Base-by-base conservation (phyloP, 1,140 invertebrate species). In the Drosophila punjabiensis region DNA sequence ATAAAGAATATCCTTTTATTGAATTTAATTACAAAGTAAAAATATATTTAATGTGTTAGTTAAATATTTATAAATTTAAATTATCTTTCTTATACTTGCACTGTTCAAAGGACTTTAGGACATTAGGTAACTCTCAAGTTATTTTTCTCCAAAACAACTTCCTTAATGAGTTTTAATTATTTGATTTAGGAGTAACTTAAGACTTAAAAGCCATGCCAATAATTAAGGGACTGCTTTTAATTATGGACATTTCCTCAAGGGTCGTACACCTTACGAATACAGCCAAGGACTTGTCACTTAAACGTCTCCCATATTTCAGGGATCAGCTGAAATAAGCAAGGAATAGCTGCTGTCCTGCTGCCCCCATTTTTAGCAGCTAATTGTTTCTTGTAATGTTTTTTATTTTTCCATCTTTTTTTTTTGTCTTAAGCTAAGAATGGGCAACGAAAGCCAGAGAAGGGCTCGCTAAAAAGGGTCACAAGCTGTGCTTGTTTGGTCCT, bases 371-470 rank as follows among this genome's bases (percentile, higher is more conserved):
- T 52, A 56, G 61, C 47, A 82, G 79, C 85, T 89, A 90, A 89
- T 89, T 90, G 82, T 90, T 74, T 85, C 86, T 85, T 81, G 81
- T 85, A 85, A 85, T 89, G 78, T 67, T 81, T 87, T 84, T 78
- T 20, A 10, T 8, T 32, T n/a, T n/a, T n/a, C n/a, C n/a, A n/a
- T 28, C 5, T 35, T 13, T 7, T 20, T 5, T 39, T 68, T 71
- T 83, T 79, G 8, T 71, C 82, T 81, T 70, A 68, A 48, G 66
- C n/a, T 9, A 41, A 33, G 43, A 64, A 28, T 18, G 18, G 35
- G n/a, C 32, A 33, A 65, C n/a, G 18, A 62, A 68, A 39, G 35
- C 28, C 56, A 32, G 33, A 43, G 69, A 59, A 84, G 35, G 52
- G 52, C 53, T 55, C 55, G 68, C 73, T 45, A 77, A 88, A 88